Evolutionary conservation across 1,140 invertebrate species (phyloP).

Genomic region (Aporrectodea caliginosa): DNA sequence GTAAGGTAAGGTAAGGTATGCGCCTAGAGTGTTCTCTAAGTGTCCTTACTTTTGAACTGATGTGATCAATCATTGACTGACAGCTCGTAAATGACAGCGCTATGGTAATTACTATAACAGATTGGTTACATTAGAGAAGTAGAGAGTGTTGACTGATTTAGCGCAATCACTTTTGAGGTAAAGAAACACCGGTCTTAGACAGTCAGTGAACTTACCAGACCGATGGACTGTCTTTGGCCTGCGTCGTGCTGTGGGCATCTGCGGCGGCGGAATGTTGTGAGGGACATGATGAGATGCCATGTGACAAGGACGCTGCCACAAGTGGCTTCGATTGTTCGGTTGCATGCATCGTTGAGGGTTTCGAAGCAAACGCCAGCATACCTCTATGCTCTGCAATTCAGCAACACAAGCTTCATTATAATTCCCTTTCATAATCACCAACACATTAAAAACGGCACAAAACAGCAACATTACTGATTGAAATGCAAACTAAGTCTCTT

Average conservation of each 20-base stretch:
- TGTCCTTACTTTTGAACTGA: too few relatives aligned
- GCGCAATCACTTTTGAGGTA: too few relatives aligned
- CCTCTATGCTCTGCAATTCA: background rate
- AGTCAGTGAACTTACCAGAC: background rate
- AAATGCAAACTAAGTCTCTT: background rate
- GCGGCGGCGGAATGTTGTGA: background rate
- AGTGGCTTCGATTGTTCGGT: background rate
- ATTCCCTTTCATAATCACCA: background rate
- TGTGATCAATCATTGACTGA: too few relatives aligned
- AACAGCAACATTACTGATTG: background rate
- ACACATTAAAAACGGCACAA: background rate
- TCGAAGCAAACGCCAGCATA: background rate
- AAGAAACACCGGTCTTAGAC: background rate
- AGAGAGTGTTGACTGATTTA: too few relatives aligned
- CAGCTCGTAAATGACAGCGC: too few relatives aligned
- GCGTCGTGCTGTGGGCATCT: background rate
- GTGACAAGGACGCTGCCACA: background rate
- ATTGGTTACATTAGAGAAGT: too few relatives aligned
- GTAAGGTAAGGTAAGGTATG: too few relatives aligned
- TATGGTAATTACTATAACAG: too few relatives aligned
- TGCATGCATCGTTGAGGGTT: background rate
- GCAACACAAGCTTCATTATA: background rate
- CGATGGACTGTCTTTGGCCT: background rate
- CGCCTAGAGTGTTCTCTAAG: too few relatives aligned
- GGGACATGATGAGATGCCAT: background rate